Conservation (phyloP, 2,113 vertebrate species). For the Sialia sialis region DNA sequence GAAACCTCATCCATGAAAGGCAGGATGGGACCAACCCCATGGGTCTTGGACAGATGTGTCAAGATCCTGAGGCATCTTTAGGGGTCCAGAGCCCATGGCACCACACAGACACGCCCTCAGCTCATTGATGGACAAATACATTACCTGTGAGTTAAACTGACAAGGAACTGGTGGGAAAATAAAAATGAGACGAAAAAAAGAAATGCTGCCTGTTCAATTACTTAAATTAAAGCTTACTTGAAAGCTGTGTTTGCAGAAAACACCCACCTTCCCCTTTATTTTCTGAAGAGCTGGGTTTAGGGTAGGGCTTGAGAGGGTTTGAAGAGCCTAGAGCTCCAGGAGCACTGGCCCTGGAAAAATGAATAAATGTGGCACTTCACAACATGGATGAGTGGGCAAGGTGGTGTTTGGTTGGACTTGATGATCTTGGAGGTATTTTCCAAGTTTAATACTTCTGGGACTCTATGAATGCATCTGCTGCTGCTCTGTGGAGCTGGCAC, state of each 20-base stretch:
- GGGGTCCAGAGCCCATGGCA: neutral
- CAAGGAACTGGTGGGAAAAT: neutral
- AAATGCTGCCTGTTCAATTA: neutral
- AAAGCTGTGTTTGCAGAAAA: slow-evolving; percentile 1
- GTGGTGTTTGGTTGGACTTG: neutral
- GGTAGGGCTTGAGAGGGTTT: neutral
- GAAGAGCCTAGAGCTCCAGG: neutral
- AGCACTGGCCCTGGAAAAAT: neutral
- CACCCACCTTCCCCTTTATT: neutral
- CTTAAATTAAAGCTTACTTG: slow-evolving; percentile 21
- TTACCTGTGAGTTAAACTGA: neutral
- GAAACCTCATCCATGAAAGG: rapidly evolving
- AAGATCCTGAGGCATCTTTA: neutral
- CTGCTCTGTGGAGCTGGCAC: neutral
- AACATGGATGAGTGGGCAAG: neutral
- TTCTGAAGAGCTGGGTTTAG: neutral
- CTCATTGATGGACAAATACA: rapidly evolving
- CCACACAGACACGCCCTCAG: neutral
- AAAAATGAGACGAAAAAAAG: neutral
- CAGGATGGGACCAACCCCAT: neutral
- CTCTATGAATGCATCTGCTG: neutral
- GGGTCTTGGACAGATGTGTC: too few species aligned
- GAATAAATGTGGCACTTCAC: neutral
- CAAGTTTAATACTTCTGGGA: neutral
- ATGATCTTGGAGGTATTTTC: neutral